Conservation (phyloP, 2,797 vertebrate genomes). For the Microctenopoma stevenorrisi region DNA sequence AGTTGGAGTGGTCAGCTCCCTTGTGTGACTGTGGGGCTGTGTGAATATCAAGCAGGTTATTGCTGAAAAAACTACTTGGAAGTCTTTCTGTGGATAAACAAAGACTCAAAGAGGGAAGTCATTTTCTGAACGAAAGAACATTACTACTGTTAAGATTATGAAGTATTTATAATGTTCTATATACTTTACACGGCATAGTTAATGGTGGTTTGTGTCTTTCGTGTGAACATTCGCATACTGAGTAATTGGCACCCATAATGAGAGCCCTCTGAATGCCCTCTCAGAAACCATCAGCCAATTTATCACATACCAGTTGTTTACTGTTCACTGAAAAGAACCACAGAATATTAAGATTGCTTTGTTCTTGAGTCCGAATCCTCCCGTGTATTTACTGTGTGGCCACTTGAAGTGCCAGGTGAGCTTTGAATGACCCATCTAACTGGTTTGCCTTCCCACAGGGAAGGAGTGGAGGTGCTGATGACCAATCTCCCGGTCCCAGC, state of each 20-base stretch:
- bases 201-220: not conserved
- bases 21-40: slow-evolving; percentile 48
- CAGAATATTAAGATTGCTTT: slow-evolving; percentile 57
- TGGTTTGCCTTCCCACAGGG: slow-evolving; percentile 79
- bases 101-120: not conserved
- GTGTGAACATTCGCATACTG: not conserved
- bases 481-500: slow-evolving; percentile 86
- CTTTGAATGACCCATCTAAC: slow-evolving; percentile 34
- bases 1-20: slow-evolving; percentile 46
- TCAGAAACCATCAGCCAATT: slow-evolving; percentile 9
- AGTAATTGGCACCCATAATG: not conserved
- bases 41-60: slow-evolving; percentile 29
- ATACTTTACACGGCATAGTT: not conserved
- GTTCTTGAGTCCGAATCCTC: not conserved
- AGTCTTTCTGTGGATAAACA: slow-evolving; percentile 17
- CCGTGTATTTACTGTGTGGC: slow-evolving; percentile 18
- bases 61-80: slow-evolving; percentile 5
- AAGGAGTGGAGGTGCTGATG: slow-evolving; percentile 94
- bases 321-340: slow-evolving; percentile 30
- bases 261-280: not conserved
- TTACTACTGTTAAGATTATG: not conserved
- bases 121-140: slow-evolving; percentile 1
- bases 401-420: slow-evolving; percentile 22
- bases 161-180: not conserved
- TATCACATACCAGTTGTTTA: slow-evolving; percentile 31